Evolutionary conservation across 2,797 vertebrate species (phyloP).

Genomic region (Hemibagrus guttatus): DNA sequence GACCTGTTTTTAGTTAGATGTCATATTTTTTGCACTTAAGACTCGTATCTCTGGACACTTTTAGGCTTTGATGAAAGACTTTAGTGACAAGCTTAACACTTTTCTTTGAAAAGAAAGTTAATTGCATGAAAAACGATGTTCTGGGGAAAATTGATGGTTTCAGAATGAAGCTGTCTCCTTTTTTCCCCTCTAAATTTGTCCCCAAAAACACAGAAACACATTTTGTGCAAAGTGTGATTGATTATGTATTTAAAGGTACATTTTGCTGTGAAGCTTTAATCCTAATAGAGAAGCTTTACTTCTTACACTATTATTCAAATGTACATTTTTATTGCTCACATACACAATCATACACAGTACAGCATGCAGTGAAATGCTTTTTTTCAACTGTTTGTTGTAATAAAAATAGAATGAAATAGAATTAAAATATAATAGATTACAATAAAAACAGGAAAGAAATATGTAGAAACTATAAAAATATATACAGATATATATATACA

Average conservation of each 20-base stretch:
- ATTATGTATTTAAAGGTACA: neutral
- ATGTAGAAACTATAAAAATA: too few relatives aligned
- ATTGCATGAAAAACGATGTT: conserved; percentile 25
- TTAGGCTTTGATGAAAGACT: conserved; percentile 72
- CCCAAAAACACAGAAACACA: neutral
- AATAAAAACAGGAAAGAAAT: too few relatives aligned
- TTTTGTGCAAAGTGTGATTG: conserved; percentile 15
- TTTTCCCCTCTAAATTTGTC: neutral
- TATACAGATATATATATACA: too few relatives aligned
- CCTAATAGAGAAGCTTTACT: neutral
- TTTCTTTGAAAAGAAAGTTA: conserved; percentile 33
- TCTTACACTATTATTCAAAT: neutral
- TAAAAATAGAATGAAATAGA: too few relatives aligned
- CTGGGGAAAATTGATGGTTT: conserved; percentile 9
- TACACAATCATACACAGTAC: too few relatives aligned
- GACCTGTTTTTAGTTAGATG: conserved; percentile 70
- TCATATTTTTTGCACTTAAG: conserved; percentile 69
- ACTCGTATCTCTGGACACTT: conserved; percentile 65
- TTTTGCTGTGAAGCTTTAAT: neutral
- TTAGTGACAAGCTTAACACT: conserved; percentile 70
- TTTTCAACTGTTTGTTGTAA: too few relatives aligned
- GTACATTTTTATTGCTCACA: too few relatives aligned
- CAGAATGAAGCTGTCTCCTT: neutral
- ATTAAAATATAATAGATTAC: too few relatives aligned
- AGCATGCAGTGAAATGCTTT: too few relatives aligned